Conservation (phyloP, 2,888 invertebrate species). For the Furcula furcula region DNA sequence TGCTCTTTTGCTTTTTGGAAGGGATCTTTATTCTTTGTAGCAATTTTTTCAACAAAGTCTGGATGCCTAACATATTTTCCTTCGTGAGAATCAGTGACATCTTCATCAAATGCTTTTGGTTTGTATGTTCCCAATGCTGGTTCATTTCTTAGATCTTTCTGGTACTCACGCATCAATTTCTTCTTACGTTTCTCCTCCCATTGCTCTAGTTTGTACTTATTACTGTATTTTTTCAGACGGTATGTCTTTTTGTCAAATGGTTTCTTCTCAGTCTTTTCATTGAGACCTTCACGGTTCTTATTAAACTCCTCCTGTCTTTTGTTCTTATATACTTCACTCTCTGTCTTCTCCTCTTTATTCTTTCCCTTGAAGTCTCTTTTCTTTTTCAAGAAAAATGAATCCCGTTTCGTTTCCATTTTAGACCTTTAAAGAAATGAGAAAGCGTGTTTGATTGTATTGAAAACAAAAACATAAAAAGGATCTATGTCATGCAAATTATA, state of each 20-base stretch:
- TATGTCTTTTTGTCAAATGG: constrained; percentile 86
- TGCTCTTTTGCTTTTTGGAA: constrained; percentile 78
- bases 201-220: constrained; percentile 85
- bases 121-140: constrained; percentile 64
- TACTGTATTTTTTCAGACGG: constrained; percentile 85
- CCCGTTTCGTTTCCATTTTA: constrained; percentile 66
- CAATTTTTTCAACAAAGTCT: constrained; percentile 53
- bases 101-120: constrained; percentile 76
- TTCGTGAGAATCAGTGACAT: constrained; percentile 45
- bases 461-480: constrained; percentile 29
- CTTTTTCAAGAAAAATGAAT: constrained; percentile 61
- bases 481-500: constrained; percentile 18
- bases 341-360: constrained; percentile 17
- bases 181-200: constrained; percentile 86
- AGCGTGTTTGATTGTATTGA: constrained; percentile 70
- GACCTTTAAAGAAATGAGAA: constrained; percentile 76
- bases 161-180: constrained; percentile 77
- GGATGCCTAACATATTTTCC: constrained; percentile 72
- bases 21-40: constrained; percentile 59
- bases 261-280: constrained; percentile 61
- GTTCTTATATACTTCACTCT: constrained; percentile 16
- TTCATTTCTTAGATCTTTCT: constrained; percentile 79
- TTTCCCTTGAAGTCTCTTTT: constrained; percentile 28
- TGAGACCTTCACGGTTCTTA: constrained; percentile 38
- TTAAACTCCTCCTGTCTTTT: constrained; percentile 54